phyloP scores from a whole-genome alignment of 2,797 vertebrate species.

The Fistularia commersonii region DNA sequence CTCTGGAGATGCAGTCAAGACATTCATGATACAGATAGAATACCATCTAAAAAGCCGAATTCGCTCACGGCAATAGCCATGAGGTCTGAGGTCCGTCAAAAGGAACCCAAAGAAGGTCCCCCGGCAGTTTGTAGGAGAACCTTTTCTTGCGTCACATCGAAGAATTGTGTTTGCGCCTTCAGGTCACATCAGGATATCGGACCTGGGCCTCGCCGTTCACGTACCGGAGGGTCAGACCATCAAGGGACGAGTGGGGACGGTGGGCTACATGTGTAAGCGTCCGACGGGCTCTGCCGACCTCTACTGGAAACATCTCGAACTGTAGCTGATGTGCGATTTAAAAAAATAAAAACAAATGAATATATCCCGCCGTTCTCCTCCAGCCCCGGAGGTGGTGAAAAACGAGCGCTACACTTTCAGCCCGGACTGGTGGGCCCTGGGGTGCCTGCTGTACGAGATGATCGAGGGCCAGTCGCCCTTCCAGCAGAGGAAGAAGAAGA shows the following conservation, averaged over 20 bases:
- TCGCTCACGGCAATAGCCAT: too few species aligned
- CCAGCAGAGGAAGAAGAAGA: constrained; percentile 97
- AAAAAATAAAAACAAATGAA: too few species aligned
- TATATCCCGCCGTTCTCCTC: neutral
- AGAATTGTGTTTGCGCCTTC: constrained; percentile 2
- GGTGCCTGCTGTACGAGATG: constrained; percentile 97
- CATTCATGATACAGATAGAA: too few species aligned
- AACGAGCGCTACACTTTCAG: constrained; percentile 94
- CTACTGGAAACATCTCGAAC: neutral
- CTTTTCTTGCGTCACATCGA: too few species aligned
- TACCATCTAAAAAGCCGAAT: too few species aligned
- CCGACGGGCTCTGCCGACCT: neutral
- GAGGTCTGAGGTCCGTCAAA: too few species aligned
- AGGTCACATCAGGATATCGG: constrained; percentile 98
- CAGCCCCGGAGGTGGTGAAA: constrained; percentile 95
- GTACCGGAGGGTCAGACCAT: constrained; percentile 92
- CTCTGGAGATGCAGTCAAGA: too few species aligned
- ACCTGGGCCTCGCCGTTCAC: constrained; percentile 90
- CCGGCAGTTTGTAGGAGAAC: too few species aligned
- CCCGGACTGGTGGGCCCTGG: constrained; percentile 97
- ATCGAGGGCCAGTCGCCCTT: constrained; percentile 97
- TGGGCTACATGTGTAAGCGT: constrained; percentile 93
- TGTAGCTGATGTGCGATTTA: too few species aligned
- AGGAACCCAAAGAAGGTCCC: too few species aligned
- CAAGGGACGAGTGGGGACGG: constrained; percentile 94